phyloP scores from a whole-genome alignment of 2,797 vertebrate genomes.

The Diceros bicornis region DNA sequence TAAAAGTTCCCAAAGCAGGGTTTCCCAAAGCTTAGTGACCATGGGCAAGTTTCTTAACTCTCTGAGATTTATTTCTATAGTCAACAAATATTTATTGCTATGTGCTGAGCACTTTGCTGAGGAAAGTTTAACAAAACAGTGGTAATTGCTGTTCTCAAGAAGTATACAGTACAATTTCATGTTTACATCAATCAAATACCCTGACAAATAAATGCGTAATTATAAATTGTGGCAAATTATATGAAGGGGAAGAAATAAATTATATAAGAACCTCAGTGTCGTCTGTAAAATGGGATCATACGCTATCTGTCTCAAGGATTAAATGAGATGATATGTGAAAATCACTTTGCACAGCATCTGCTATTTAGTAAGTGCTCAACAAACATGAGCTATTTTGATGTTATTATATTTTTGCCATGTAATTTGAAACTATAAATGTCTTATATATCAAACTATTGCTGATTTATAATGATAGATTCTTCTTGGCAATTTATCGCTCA shows the following conservation, averaged over 20 bases:
- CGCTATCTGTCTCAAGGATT: neutral
- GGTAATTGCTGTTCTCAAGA: neutral
- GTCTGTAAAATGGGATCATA: neutral
- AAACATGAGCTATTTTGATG: neutral
- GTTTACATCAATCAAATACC: neutral
- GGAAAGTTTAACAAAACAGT: neutral
- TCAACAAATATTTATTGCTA: neutral
- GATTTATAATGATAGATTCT: neutral
- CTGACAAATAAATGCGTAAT: neutral
- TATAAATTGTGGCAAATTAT: neutral
- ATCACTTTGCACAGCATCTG: neutral
- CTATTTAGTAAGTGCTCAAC: neutral
- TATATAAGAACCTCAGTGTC: neutral
- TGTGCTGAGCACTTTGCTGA: neutral
- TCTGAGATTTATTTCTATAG: neutral
- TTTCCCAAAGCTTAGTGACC: neutral
- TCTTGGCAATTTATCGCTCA: neutral
- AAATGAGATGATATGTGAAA: neutral
- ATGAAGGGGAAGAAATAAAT: neutral
- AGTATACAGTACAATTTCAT: neutral
- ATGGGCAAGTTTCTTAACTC: neutral
- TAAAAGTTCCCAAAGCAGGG: neutral
- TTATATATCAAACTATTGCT: neutral
- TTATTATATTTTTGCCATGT: conserved; percentile 8
- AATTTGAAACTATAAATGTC: conserved; percentile 42